Evolutionary conservation across 2,888 invertebrate species (phyloP), one percentile per base, ranked within the genome.

Genomic region (Coecobrya sp.): DNA sequence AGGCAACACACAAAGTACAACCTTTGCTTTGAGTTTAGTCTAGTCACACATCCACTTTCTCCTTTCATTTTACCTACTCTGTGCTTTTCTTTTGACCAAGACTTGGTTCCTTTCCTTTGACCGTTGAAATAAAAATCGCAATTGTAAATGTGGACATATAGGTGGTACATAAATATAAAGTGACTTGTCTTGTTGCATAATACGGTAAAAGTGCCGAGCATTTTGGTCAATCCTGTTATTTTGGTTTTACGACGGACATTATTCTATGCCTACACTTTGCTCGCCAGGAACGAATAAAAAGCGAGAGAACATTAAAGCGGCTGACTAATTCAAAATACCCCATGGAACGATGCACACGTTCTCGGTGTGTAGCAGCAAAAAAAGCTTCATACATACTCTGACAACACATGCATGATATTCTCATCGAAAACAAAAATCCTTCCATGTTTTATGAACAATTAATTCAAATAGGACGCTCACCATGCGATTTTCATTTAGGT

Each of bases 381-480:
- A 10, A 49, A 27, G 11, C 5, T 1, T 65, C 11, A 59, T 19
- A 59, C 59, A 59, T 19, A 11, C 27, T 13, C 0, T 13, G 13
- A 13, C 49, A 49, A 10, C 49, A 10, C 42, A 42, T 7, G 49
- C 49, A 13, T 10, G 19, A 27, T 65, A 4, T 73, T 4, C 19
- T 8, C 65, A n/a, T 65, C 27, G 27, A 27, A 65, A 65, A 27
- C 27, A 19, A 68, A 86, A 68, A 86, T 86, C 68, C 25, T 52
- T 52, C 70, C 55, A 16, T 19, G 42, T 73, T 76, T 87, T 87
- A 87, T 87, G 76, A 76, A 73, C 87, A 87, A 87, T 87, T 87
- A 87, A 87, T 76, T 87, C 73, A 87, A 87, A 86, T 87, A 87
- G 73, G 59, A 70, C 86, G 70, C 86, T 86, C 86, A 70, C 49